Percentiles rank a stretch among this genome's conserved stretches.
These are phyloP conservation scores for Saccopteryx leptura DNA, from an alignment of 2,113 vertebrate species.

Conservation along the genomic window DNA sequence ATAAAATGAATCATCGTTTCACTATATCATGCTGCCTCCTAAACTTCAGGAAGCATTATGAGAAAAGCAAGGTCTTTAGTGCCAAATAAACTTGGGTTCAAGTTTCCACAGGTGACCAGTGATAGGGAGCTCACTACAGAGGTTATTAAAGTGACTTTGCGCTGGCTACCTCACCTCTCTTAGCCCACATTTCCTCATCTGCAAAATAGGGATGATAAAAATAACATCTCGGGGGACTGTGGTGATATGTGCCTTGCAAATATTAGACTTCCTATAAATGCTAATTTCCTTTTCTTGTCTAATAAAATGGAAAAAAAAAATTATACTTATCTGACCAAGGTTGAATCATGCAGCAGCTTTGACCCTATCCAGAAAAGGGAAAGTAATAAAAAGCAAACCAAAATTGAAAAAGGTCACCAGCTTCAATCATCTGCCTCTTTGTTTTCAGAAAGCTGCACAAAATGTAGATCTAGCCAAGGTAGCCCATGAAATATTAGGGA, in stretches of 20 bases:
- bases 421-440: constrained; percentile 51
- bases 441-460: constrained; percentile 46
- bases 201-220: not conserved
- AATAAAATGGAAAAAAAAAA: constrained; percentile 58
- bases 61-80: not conserved
- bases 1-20: not conserved
- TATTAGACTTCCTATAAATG: constrained; percentile 29
- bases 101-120: not conserved
- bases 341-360: constrained; percentile 47
- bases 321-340: constrained; percentile 38
- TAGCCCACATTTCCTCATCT: not conserved
- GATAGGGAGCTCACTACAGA: not conserved
- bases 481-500: not conserved
- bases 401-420: constrained; percentile 60
- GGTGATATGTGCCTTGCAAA: constrained; percentile 15
- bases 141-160: not conserved
- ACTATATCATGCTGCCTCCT: not conserved
- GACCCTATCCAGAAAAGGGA: constrained; percentile 48
- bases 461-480: not conserved
- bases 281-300: constrained; percentile 29
- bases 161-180: not conserved
- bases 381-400: constrained; percentile 62
- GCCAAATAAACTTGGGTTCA: not conserved
- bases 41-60: not conserved
- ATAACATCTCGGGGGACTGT: constrained; percentile 1